These are phyloP conservation scores for Rhombomys opimus DNA, from an alignment of 2,113 vertebrate species.

Conservation along the genomic window DNA sequence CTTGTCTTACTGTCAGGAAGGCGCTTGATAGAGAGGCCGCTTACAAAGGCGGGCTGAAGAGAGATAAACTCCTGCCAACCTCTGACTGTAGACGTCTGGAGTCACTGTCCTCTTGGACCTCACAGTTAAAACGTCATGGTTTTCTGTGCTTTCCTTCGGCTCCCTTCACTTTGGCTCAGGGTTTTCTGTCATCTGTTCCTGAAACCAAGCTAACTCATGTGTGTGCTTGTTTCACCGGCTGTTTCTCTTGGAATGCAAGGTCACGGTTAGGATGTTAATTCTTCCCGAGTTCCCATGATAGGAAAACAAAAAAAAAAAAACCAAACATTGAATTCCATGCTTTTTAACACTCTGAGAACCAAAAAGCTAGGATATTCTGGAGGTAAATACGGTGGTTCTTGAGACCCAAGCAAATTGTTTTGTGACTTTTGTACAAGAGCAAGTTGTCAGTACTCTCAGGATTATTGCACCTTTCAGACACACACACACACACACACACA, in stretches of 20 bases:
- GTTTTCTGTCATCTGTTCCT: constrained; percentile 23
- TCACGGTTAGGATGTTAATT: constrained; percentile 30
- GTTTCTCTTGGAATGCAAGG: constrained; percentile 55
- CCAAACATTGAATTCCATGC: constrained; percentile 66
- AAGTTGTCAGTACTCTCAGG: background rate
- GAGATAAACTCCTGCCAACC: background rate
- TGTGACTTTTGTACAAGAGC: background rate
- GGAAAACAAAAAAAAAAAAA: constrained; percentile 40
- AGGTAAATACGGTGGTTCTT: background rate
- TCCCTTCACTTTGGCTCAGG: background rate
- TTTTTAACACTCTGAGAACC: constrained; percentile 45
- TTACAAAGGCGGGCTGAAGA: background rate
- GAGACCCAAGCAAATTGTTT: background rate
- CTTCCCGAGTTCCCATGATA: constrained; percentile 40
- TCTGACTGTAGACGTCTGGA: background rate
- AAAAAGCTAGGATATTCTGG: constrained; percentile 31
- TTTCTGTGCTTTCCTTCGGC: background rate
- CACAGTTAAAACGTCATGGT: background rate
- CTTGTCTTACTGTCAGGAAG: background rate
- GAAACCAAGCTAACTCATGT: background rate
- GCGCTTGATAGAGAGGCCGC: background rate
- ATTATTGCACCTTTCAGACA: constrained; percentile 12
- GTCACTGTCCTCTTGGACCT: background rate
- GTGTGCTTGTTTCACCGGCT: background rate
- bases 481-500: background rate